Evolutionary conservation across 2,113 vertebrate genomes (phyloP), one percentile per base, ranked within the genome.

Genomic region (Pristiophorus japonicus): DNA sequence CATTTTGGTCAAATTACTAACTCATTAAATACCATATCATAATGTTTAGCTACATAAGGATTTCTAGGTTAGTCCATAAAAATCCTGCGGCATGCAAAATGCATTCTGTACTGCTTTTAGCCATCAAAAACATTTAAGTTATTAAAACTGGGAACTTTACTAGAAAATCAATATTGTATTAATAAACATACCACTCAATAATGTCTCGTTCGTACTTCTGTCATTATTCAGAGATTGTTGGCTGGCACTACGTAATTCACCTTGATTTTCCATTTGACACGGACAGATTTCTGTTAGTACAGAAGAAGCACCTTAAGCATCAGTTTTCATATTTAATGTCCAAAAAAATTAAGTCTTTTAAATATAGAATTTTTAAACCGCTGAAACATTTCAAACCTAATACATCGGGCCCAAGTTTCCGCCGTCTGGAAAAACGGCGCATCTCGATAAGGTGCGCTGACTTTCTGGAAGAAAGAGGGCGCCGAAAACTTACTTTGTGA

Each of bases 261-360:
- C 66, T 96, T 97, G 97, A 92, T 98, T 97, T 96, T 96, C 96
- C 96, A 97, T 92, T 75, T 97, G 97, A 97, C 98, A 98, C 34
- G 97, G 97, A 96, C 98, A 98, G 97, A 97, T 98, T 27, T 96
- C 99, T 99, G 96, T 95, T 96, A 95, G 95, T 0, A 94, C 16
- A 94, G 95, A 96, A 22, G 88, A 96, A 63, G 27, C 27, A 88
- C 18, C 30, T 91, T 91, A 62, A 92, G 65, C 14, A 59, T 55
- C 11, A 12, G 11, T 34, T 18, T 59, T 34, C 27, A 59, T 65
- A 92, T 7, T 65, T 92, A 63, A 55, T 55, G 59, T 1, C 59
- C 14, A 20, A 62, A 90, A 62, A 62, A 88, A 55, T 55, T 30
- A 55, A 30, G 16, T 2, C 3, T 51, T 55, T 59, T 59, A 90